Evolutionary conservation across 2,113 vertebrate genomes (phyloP).

Genomic region (Ammodytes dubius): DNA sequence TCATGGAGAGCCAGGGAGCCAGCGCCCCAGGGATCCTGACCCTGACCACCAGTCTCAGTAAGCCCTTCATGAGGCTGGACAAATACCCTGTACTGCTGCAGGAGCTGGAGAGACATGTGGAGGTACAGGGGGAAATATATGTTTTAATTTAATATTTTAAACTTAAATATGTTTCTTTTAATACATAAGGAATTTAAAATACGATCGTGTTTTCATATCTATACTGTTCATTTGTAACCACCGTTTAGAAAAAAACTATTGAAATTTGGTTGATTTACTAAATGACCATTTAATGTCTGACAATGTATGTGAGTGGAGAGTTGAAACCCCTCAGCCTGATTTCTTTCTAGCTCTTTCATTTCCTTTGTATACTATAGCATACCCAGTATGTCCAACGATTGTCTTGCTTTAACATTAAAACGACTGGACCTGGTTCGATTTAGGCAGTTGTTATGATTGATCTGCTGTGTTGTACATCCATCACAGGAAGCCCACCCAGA

Average conservation of each 20-base stretch:
- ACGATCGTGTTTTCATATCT: neutral
- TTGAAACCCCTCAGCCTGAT: neutral
- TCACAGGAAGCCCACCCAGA: constrained; percentile 94
- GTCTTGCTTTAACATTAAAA: neutral
- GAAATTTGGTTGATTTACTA: neutral
- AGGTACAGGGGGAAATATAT: constrained; percentile 82
- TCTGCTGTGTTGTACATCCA: constrained; percentile 7
- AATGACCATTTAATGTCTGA: neutral
- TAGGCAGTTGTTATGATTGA: neutral
- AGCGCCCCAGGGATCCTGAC: constrained; percentile 91
- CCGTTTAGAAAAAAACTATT: neutral
- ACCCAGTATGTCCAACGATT: neutral
- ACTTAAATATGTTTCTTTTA: neutral
- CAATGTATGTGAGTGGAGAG: neutral
- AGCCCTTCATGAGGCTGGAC: constrained; percentile 96
- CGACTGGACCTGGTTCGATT: accelerated
- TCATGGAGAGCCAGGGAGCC: constrained; percentile 96
- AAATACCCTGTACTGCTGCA: constrained; percentile 95
- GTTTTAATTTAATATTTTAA: neutral
- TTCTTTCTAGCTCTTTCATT: neutral
- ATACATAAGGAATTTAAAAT: neutral
- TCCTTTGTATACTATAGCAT: neutral
- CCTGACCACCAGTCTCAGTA: constrained; percentile 96
- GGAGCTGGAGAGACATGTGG: constrained; percentile 96
- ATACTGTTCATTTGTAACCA: neutral